phyloP scores from a whole-genome alignment of 2,797 vertebrate genomes.

The Peromyscus melanophrys region DNA sequence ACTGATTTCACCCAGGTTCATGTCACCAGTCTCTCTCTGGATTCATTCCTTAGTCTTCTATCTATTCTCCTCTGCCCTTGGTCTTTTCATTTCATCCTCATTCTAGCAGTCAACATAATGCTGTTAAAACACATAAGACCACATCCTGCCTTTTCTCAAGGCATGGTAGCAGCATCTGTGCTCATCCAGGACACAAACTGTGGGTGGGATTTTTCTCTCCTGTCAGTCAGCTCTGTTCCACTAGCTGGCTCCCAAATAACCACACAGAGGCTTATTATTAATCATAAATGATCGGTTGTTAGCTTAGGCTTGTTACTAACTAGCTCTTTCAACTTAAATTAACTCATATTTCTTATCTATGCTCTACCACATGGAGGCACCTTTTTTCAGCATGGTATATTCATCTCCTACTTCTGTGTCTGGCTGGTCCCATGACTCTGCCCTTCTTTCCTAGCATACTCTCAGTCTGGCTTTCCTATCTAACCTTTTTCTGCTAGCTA shows the following conservation, averaged over 20 bases:
- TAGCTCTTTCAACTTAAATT: neutral
- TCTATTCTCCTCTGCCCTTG: neutral
- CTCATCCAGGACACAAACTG: neutral
- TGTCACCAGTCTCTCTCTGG: neutral
- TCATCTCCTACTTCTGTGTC: neutral
- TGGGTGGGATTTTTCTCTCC: neutral
- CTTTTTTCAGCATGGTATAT: neutral
- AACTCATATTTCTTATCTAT: neutral
- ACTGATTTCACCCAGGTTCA: neutral
- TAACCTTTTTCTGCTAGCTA: neutral
- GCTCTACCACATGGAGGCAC: neutral
- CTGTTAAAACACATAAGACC: neutral
- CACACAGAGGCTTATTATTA: neutral
- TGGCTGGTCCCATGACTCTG: neutral
- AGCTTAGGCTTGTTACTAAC: neutral
- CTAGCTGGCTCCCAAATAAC: neutral
- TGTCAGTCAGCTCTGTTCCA: neutral
- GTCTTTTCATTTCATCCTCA: neutral
- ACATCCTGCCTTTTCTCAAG: neutral
- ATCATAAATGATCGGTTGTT: neutral
- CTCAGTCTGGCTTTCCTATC: neutral
- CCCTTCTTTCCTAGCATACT: neutral
- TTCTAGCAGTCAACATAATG: neutral
- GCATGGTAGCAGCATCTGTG: neutral
- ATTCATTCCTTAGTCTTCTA: neutral